Conservation (phyloP, 1,140 invertebrate genomes). For the Melanaphis sacchari region DNA sequence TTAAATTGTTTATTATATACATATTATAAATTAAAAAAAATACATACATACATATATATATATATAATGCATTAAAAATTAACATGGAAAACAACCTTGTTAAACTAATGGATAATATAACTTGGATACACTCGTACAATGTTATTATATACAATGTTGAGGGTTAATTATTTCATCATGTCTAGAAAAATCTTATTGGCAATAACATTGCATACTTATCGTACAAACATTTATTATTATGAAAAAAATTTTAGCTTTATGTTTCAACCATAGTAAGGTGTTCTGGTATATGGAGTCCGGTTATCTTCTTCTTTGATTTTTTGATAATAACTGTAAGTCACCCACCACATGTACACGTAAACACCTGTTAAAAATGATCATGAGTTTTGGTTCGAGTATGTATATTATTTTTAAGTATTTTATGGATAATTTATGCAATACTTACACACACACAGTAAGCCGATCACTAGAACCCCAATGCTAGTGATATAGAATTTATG, state of each 20-base stretch:
- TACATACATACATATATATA: conserved; percentile 22
- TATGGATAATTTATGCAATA: background rate
- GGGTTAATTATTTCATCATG: background rate
- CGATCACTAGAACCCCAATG: conserved; percentile 70
- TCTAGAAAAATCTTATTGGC: background rate
- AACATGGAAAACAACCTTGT: conserved; percentile 18
- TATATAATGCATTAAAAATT: conserved; percentile 46
- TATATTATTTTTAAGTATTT: background rate
- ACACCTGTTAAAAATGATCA: conserved; percentile 61
- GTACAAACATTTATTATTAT: background rate
- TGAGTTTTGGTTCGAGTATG: background rate
- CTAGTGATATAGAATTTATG: conserved; percentile 68
- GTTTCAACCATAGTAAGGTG: conserved; percentile 48
- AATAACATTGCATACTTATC: no score
- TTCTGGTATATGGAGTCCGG: conserved; percentile 53
- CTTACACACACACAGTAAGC: conserved; percentile 71
- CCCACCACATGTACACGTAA: conserved; percentile 66
- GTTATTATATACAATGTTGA: background rate
- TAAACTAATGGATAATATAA: conserved; percentile 10
- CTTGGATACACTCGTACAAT: background rate
- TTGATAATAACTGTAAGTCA: conserved; percentile 67
- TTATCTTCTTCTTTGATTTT: conserved; percentile 59
- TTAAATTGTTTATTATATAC: conserved; percentile 56
- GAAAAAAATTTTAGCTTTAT: background rate
- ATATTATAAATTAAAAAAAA: conserved; percentile 52